These are phyloP conservation scores for Drosophila stalkeri DNA, from an alignment of 2,888 invertebrate genomes.

Conservation along the genomic window DNA sequence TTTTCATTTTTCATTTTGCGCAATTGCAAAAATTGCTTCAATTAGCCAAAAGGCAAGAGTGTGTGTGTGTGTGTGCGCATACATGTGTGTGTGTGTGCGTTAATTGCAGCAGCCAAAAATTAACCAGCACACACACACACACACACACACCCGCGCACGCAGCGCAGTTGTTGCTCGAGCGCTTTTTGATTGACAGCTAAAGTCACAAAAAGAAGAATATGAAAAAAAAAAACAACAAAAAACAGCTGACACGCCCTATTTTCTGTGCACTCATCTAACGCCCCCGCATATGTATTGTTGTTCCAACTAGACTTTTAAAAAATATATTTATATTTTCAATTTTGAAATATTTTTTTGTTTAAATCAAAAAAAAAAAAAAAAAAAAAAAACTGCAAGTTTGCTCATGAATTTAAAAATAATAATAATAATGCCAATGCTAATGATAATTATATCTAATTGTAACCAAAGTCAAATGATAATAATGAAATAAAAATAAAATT, in stretches of 20 bases:
- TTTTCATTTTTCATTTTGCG: constrained; percentile 25
- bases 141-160: constrained; percentile 17
- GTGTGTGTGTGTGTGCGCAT: constrained; percentile 22
- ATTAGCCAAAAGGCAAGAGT: constrained; percentile 45
- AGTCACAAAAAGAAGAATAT: constrained; percentile 12
- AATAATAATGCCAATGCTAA: too few relatives aligned
- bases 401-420: too few relatives aligned
- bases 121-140: constrained; percentile 29
- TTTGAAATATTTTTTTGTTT: not conserved
- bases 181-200: constrained; percentile 49
- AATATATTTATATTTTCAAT: not conserved
- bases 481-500: too few relatives aligned
- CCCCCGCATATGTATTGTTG: not conserved
- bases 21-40: constrained; percentile 71
- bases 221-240: not conserved
- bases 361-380: too few relatives aligned
- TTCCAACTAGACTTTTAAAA: constrained; percentile 50
- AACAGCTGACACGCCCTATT: constrained; percentile 21
- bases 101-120: constrained; percentile 67
- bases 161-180: constrained; percentile 23
- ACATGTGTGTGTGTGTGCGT: constrained; percentile 16
- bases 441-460: too few relatives aligned
- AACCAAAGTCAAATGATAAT: too few relatives aligned
- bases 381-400: too few relatives aligned
- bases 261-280: not conserved